These are phyloP conservation scores for Isotomurus palustris DNA, from an alignment of 2,888 invertebrate genomes.

Conservation along the genomic window DNA sequence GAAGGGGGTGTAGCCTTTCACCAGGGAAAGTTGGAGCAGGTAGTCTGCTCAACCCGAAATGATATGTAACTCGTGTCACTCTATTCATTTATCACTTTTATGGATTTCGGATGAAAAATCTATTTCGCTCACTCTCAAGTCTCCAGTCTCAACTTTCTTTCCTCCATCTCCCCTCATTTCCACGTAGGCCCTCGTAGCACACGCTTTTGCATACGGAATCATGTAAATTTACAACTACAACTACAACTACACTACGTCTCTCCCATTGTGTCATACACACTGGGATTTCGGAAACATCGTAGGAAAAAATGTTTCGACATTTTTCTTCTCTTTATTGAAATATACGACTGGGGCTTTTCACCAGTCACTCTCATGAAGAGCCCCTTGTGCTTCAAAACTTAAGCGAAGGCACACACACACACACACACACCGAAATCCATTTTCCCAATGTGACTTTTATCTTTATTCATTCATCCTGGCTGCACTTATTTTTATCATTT, in stretches of 20 bases:
- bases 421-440: too few species aligned
- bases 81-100: constrained; percentile 44
- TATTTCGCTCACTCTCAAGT: constrained; percentile 32
- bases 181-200: neutral
- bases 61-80: constrained; percentile 40
- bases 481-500: too few species aligned
- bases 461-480: too few species aligned
- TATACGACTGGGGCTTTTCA: neutral
- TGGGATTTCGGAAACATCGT: neutral
- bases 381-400: too few species aligned
- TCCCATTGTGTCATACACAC: too few species aligned
- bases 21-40: too few species aligned
- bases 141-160: neutral
- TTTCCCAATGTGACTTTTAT: too few species aligned
- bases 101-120: constrained; percentile 45
- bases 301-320: neutral
- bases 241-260: too few species aligned
- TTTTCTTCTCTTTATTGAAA: constrained; percentile 4
- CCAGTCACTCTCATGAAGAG: constrained; percentile 8
- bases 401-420: too few species aligned
- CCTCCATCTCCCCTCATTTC: neutral
- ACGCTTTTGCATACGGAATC: too few species aligned
- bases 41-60: constrained; percentile 8
- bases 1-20: neutral
- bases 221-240: too few species aligned